Percentiles rank a stretch among this genome's conserved stretches.
Evolutionary conservation across 1,140 invertebrate genomes (phyloP).

Genomic region (Sitobion miscanthi): DNA sequence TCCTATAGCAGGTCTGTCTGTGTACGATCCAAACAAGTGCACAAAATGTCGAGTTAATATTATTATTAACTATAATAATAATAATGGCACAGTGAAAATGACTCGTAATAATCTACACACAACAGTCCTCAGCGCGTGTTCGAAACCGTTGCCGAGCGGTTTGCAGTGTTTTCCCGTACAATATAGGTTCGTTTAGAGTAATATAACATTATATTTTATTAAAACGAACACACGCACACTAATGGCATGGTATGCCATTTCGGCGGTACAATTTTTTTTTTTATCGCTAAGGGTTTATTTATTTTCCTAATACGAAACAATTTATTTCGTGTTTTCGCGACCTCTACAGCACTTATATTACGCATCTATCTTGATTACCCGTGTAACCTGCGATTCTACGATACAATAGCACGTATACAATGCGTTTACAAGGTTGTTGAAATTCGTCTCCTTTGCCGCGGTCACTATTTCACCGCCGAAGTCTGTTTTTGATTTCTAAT

Average conservation of each 20-base stretch:
- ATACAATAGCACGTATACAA: not conserved
- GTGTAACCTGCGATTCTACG: not conserved
- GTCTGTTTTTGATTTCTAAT: not conserved
- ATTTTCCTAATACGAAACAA: not conserved
- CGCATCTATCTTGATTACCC: not conserved
- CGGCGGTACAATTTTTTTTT: not conserved
- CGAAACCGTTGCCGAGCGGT: not conserved
- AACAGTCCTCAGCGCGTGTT: not conserved
- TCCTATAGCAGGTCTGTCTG: not conserved
- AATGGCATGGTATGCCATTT: not conserved
- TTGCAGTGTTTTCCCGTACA: not conserved
- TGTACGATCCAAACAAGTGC: not conserved
- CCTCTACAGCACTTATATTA: not conserved
- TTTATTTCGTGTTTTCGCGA: not conserved
- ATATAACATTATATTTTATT: not conserved
- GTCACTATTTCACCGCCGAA: not conserved
- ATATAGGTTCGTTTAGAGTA: not conserved
- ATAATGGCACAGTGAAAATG: not conserved
- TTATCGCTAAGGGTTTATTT: not conserved
- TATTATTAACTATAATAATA: not conserved
- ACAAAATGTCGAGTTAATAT: not conserved
- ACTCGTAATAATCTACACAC: not conserved
- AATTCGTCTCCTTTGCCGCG: not conserved
- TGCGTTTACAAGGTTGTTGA: not conserved
- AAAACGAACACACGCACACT: not conserved